phyloP scores from a whole-genome alignment of 2,888 invertebrate species.

The Allolobophora icterica region DNA sequence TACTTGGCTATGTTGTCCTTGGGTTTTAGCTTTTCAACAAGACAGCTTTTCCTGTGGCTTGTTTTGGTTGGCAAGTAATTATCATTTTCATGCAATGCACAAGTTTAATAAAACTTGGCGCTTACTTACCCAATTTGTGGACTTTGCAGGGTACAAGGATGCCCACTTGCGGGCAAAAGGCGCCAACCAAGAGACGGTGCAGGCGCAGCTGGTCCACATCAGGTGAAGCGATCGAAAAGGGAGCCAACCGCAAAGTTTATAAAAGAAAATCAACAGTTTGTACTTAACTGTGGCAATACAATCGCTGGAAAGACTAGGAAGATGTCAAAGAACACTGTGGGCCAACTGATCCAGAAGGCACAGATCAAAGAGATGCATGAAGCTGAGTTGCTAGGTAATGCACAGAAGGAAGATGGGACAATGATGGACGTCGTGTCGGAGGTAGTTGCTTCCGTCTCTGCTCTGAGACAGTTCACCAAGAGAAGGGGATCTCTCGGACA shows the following conservation, averaged over 20 bases:
- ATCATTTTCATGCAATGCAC: background rate
- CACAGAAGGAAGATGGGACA: background rate
- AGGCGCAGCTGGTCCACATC: constrained; percentile 35
- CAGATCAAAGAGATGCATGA: background rate
- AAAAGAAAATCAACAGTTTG: constrained; percentile 18
- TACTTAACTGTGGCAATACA: background rate
- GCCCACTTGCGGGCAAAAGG: constrained; percentile 56
- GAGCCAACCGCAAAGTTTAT: background rate
- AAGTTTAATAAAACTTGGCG: background rate
- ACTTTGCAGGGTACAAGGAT: constrained; percentile 32
- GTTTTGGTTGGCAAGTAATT: background rate
- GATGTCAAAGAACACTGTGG: background rate
- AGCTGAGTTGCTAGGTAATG: background rate
- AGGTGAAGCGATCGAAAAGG: constrained; percentile 20
- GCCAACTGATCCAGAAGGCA: background rate
- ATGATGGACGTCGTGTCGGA: background rate
- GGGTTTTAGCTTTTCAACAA: background rate
- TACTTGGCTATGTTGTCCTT: background rate
- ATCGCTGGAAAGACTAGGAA: background rate
- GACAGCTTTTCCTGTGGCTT: background rate
- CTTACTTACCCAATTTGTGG: background rate
- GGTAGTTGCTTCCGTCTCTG: background rate
- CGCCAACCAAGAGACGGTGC: constrained; percentile 52
- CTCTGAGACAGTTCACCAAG: background rate
- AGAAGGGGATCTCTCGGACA: constrained; percentile 5